These are phyloP conservation scores for Montifringilla adamsi DNA, from an alignment of 2,113 vertebrate genomes.

Conservation along the genomic window DNA sequence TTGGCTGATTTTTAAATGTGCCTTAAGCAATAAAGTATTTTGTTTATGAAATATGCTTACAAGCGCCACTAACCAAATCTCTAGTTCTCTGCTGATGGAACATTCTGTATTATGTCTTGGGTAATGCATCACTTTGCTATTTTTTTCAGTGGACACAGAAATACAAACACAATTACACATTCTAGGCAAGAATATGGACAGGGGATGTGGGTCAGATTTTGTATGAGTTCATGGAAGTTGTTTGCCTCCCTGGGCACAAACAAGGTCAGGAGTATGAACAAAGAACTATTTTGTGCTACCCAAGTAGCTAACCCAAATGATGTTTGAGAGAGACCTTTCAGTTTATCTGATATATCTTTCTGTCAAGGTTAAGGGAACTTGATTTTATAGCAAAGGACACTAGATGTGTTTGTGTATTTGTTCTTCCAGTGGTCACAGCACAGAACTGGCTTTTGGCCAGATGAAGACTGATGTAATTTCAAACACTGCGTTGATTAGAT, in stretches of 20 bases:
- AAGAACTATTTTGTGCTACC: not conserved
- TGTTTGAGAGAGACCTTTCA: not conserved
- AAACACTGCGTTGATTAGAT: not conserved
- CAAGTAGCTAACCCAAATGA: not conserved
- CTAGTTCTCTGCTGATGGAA: not conserved
- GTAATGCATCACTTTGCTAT: not conserved
- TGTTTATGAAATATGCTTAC: not conserved
- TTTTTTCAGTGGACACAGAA: not conserved
- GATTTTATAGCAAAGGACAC: not conserved
- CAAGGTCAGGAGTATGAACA: not conserved
- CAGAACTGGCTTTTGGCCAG: not conserved
- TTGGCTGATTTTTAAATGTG: not conserved
- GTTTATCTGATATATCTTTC: not conserved
- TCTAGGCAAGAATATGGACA: not conserved
- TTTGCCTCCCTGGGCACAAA: not conserved
- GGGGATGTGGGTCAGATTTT: not conserved
- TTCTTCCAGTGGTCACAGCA: not conserved
- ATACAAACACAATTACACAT: not conserved
- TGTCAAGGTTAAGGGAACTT: not conserved
- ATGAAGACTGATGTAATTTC: not conserved
- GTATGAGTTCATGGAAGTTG: not conserved
- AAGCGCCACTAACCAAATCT: not conserved
- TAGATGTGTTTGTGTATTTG: not conserved
- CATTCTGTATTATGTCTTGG: not conserved
- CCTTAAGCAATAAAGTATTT: not conserved